Percentiles rank a stretch among this genome's conserved stretches.
These are phyloP conservation scores for Zootermopsis nevadensis DNA, from an alignment of 2,888 invertebrate species.

Conservation along the genomic window DNA sequence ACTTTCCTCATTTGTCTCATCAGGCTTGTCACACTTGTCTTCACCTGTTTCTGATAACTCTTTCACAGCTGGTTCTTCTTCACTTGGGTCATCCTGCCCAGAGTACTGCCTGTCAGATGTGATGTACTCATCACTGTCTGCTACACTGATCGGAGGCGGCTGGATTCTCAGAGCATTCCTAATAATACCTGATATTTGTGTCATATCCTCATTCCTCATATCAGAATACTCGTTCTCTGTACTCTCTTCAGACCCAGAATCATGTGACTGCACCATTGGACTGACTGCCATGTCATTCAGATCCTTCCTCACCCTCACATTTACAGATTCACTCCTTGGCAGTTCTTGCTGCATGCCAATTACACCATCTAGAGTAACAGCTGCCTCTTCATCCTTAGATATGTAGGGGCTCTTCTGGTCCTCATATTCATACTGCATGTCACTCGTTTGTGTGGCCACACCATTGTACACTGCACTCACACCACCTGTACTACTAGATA, in stretches of 20 bases:
- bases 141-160: neutral
- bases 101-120: neutral
- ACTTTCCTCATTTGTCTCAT: neutral
- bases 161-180: conserved; percentile 37
- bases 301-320: neutral
- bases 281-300: neutral
- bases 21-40: neutral
- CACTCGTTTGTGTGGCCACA: conserved; percentile 18
- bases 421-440: neutral
- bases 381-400: neutral
- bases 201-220: neutral
- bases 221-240: neutral
- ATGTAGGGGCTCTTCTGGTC: neutral
- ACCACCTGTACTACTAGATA: too few relatives aligned
- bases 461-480: neutral
- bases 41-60: neutral
- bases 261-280: neutral
- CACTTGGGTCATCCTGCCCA: neutral
- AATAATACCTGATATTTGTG: conserved; percentile 32
- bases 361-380: neutral
- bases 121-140: conserved; percentile 22
- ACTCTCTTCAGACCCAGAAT: neutral
- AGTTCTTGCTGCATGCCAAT: neutral
- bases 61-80: neutral
- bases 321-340: neutral